These are phyloP conservation scores for Centropristis striata DNA, from an alignment of 2,113 vertebrate genomes.

Conservation along the genomic window DNA sequence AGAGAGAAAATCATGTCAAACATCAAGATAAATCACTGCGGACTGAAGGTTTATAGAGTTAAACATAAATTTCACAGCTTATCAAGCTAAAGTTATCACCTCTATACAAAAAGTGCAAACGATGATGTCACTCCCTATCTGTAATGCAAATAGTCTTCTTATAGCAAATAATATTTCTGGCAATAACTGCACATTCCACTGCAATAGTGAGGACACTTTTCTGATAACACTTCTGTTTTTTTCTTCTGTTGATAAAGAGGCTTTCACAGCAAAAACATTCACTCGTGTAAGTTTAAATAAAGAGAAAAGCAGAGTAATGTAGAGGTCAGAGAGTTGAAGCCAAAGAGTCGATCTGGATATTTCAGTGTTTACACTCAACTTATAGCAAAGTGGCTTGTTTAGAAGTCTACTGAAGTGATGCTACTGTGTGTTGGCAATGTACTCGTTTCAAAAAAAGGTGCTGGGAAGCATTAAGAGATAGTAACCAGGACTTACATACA, in stretches of 20 bases:
- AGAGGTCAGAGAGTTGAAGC: background rate
- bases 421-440: background rate
- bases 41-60: background rate
- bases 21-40: background rate
- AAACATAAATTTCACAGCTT: rapidly evolving
- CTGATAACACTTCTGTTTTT: background rate
- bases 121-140: background rate
- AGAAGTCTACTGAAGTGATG: background rate
- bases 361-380: constrained; percentile 27
- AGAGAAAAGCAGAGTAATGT: constrained; percentile 1
- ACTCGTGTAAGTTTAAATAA: background rate
- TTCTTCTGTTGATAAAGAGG: background rate
- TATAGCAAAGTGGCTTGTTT: background rate
- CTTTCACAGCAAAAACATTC: background rate
- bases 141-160: background rate
- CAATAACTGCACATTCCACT: background rate
- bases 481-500: no score
- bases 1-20: background rate
- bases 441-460: no score
- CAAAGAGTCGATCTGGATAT: background rate
- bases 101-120: background rate
- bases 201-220: background rate
- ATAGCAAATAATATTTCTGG: background rate
- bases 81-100: background rate
- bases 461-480: no score